Evolutionary conservation across 92 coral and sea anemone species (phyloP).

Genomic region (Parazoanthus darwini): DNA sequence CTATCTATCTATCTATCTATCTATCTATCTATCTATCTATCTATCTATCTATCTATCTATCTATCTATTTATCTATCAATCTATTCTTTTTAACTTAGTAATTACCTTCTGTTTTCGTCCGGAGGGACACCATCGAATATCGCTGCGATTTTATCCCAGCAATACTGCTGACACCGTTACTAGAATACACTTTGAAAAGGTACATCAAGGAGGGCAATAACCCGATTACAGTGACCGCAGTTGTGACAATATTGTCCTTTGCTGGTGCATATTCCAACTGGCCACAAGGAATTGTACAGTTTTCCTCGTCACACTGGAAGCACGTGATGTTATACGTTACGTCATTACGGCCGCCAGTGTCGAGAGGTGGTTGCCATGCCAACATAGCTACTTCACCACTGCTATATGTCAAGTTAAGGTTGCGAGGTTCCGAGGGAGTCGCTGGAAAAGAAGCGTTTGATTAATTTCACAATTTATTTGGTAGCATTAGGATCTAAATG

Average conservation of each 20-base stretch:
- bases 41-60: no score
- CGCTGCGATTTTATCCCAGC: conserved; percentile 5
- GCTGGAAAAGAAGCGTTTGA: not conserved
- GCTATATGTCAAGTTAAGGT: not conserved
- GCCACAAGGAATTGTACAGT: not conserved
- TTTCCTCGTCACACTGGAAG: not conserved
- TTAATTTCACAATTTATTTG: no score
- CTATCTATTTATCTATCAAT: no score
- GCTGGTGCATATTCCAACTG: not conserved
- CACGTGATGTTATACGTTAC: conserved; percentile 54
- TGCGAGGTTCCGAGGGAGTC: not conserved
- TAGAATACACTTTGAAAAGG: conserved; percentile 29
- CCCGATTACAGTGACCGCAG: not conserved
- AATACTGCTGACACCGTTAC: conserved; percentile 23
- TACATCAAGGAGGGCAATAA: not conserved
- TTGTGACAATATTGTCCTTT: not conserved
- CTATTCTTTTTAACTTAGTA: not conserved
- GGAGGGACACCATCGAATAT: conserved; percentile 4
- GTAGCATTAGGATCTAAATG: not conserved
- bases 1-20: no score
- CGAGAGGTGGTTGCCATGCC: conserved; percentile 55
- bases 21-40: no score
- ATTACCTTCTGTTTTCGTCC: not conserved
- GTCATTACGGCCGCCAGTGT: conserved; percentile 50
- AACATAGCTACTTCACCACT: conserved; percentile 27